phyloP scores from a whole-genome alignment of 2,888 invertebrate species.

The Frankliniella intonsa region DNA sequence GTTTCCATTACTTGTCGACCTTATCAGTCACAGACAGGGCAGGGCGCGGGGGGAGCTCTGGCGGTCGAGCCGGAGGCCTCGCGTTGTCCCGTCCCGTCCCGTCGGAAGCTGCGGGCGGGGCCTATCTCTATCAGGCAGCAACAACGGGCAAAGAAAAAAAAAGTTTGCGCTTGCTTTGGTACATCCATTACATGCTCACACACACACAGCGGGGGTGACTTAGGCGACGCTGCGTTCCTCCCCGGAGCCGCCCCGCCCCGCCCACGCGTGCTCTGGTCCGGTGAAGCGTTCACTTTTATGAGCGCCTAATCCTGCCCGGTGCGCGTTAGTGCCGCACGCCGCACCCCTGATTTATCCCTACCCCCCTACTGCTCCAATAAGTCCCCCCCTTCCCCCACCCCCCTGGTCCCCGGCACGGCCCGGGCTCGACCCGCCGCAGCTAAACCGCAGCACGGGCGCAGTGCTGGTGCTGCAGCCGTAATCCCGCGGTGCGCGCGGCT shows the following conservation, averaged over 20 bases:
- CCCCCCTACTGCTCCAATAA: background rate
- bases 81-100: too few species aligned
- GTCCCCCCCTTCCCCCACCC: background rate
- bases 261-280: background rate
- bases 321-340: background rate
- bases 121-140: background rate
- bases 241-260: too few species aligned
- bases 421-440: background rate
- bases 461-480: background rate
- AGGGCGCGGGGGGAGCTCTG: background rate
- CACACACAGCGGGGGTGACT: background rate
- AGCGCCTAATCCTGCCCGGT: background rate
- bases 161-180: background rate
- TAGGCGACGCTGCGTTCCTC: too few species aligned
- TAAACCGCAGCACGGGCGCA: background rate
- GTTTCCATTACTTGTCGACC: conserved; percentile 14
- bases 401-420: background rate
- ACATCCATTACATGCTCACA: background rate
- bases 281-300: conserved; percentile 20
- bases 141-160: background rate
- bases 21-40: background rate
- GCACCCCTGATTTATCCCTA: background rate
- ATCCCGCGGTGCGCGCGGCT: background rate
- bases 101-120: too few species aligned
- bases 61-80: too few species aligned